Conservation (phyloP, 2,113 vertebrate genomes). For the Cephalopterus ornatus region DNA sequence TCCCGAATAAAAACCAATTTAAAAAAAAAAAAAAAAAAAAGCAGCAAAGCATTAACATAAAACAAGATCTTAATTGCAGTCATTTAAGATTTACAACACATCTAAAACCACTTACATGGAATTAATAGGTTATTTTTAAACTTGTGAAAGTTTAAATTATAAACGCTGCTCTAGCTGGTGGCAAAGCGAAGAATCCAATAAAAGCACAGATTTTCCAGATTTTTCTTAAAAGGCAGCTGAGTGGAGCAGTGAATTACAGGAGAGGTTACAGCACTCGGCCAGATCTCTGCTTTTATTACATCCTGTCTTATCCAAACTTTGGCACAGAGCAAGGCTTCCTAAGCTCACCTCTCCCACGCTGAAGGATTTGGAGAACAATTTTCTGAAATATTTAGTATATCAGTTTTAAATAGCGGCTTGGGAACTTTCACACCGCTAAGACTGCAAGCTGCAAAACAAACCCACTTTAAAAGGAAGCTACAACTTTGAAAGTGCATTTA, state of each 20-base stretch:
- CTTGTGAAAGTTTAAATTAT: conserved; percentile 29
- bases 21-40: background rate
- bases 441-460: background rate
- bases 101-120: conserved; percentile 6
- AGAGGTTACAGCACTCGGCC: conserved; percentile 16
- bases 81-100: conserved; percentile 24
- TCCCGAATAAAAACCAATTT: background rate
- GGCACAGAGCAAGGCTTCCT: background rate
- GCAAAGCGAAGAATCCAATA: conserved; percentile 27
- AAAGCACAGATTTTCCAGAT: conserved; percentile 6
- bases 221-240: conserved; percentile 26
- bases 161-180: background rate
- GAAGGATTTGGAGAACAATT: background rate
- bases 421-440: background rate
- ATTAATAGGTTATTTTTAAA: conserved; percentile 48
- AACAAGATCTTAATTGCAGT: conserved; percentile 19
- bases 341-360: conserved; percentile 35
- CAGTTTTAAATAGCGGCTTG: background rate
- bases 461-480: background rate
- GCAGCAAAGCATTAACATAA: background rate
- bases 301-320: background rate
- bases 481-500: background rate
- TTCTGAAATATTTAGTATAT: background rate
- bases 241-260: background rate
- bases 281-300: background rate